These are phyloP conservation scores for Acinonyx jubatus DNA, from an alignment of 2,113 vertebrate genomes.

Conservation along the genomic window DNA sequence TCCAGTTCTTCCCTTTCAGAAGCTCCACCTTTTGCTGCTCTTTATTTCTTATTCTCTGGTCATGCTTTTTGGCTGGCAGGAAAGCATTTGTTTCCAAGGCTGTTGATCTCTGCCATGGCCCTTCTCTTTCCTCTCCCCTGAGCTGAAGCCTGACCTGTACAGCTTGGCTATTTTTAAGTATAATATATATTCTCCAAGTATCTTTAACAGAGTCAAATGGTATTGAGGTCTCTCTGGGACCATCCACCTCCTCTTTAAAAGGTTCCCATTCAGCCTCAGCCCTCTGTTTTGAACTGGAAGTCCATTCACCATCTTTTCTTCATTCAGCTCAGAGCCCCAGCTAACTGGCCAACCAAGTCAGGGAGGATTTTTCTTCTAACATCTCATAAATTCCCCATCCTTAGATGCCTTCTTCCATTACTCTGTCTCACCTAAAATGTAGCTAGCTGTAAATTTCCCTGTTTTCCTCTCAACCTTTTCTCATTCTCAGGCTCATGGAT, in stretches of 20 bases:
- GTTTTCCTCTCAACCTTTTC: background rate
- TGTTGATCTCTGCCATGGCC: constrained; percentile 15
- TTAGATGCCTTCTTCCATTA: background rate
- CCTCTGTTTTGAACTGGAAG: constrained; percentile 7
- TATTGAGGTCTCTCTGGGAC: constrained; percentile 32
- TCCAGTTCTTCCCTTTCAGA: background rate
- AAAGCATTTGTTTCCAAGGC: constrained; percentile 46
- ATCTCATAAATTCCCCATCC: background rate
- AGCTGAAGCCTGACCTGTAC: background rate
- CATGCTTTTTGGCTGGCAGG: background rate
- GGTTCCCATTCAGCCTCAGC: background rate
- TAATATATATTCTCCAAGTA: constrained; percentile 58
- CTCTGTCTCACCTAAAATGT: background rate
- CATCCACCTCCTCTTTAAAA: constrained; percentile 11
- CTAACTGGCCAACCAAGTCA: background rate
- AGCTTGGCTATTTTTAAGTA: constrained; percentile 57
- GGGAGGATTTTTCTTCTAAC: background rate
- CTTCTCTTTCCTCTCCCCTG: constrained; percentile 20
- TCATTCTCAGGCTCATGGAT: background rate
- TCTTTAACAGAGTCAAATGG: constrained; percentile 48
- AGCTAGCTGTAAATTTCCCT: background rate
- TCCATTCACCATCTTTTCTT: background rate
- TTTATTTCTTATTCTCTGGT: constrained; percentile 39
- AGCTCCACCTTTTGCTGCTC: background rate
- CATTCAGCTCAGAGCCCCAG: background rate